Evolutionary conservation across 2,113 vertebrate species (phyloP).

Genomic region (Macheiramphus alcinus): DNA sequence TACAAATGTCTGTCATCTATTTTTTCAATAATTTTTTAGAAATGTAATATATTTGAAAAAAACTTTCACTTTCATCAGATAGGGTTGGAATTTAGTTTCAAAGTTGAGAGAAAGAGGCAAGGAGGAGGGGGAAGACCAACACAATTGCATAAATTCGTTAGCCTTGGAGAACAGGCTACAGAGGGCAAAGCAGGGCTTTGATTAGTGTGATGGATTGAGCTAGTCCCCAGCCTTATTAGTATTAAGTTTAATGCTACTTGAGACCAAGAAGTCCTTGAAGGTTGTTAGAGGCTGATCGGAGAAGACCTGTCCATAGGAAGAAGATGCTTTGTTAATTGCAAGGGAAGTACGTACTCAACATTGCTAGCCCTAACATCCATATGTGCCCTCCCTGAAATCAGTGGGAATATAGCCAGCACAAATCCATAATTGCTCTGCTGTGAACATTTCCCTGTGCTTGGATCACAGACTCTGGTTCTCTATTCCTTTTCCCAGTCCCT

Average conservation of each 20-base stretch:
- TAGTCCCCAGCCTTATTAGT: background rate
- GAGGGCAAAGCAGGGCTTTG: background rate
- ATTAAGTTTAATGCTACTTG: background rate
- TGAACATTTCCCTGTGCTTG: accelerated
- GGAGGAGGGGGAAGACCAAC: background rate
- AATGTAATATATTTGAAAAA: background rate
- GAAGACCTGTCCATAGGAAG: background rate
- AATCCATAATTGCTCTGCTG: background rate
- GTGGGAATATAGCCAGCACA: background rate
- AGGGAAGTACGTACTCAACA: background rate
- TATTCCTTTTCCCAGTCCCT: background rate
- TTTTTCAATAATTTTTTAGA: background rate
- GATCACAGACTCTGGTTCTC: background rate
- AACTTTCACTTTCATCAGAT: background rate
- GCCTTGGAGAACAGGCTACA: background rate
- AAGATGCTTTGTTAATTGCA: background rate
- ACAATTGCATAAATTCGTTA: background rate
- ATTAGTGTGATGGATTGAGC: background rate
- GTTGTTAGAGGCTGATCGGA: background rate
- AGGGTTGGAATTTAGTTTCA: background rate
- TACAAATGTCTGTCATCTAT: background rate
- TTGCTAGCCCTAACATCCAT: background rate
- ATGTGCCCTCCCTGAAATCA: background rate
- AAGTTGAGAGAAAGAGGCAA: background rate
- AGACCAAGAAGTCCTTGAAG: background rate